phyloP scores from a whole-genome alignment of 2,888 invertebrate species.

The Cryptophagus acutangulus region DNA sequence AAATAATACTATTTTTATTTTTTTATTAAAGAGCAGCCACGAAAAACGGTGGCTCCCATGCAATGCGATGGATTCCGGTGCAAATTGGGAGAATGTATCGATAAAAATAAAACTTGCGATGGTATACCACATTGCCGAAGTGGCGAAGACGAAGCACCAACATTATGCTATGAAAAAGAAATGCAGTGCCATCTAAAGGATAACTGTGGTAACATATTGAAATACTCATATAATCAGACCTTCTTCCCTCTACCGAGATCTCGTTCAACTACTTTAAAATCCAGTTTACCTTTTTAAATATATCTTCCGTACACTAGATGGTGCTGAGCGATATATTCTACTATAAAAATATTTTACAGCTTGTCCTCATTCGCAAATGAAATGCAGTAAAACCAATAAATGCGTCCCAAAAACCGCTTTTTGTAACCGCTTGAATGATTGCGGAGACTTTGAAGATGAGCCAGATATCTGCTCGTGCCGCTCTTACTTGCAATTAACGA shows the following conservation, averaged over 20 bases:
- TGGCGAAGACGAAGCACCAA: constrained; percentile 59
- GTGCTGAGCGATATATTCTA: neutral
- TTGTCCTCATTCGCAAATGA: constrained; percentile 60
- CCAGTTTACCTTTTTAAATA: neutral
- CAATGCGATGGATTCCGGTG: constrained; percentile 63
- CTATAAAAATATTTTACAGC: constrained; percentile 48
- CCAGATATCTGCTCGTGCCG: constrained; percentile 60
- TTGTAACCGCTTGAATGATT: constrained; percentile 64
- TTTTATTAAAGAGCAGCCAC: too few species aligned
- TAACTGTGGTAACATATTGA: constrained; percentile 34
- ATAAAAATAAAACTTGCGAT: constrained; percentile 58
- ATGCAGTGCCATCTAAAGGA: constrained; percentile 33
- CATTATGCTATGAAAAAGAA: constrained; percentile 45
- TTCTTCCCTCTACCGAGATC: neutral
- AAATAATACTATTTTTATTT: too few species aligned
- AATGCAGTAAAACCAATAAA: constrained; percentile 61
- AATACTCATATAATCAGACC: neutral
- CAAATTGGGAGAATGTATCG: constrained; percentile 63
- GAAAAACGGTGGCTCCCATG: constrained; percentile 20
- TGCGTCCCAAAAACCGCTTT: constrained; percentile 67
- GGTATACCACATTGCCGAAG: constrained; percentile 65
- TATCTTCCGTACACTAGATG: neutral
- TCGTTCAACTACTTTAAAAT: neutral
- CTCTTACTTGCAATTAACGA: constrained; percentile 62
- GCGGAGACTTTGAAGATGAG: constrained; percentile 70